Conservation (phyloP, 2,113 vertebrate genomes). For the Sigmodon hispidus region DNA sequence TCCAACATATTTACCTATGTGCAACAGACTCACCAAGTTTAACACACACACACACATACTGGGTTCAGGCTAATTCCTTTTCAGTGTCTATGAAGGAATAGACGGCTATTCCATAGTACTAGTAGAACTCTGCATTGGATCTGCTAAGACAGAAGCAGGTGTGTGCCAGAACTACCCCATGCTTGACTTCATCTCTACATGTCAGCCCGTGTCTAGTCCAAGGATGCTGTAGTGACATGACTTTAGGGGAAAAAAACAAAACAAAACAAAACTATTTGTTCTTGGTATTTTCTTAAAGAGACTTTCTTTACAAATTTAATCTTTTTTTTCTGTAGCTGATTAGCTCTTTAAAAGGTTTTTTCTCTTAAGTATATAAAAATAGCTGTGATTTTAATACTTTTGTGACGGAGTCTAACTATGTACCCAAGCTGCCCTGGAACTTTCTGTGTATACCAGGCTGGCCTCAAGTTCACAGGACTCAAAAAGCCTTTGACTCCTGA, state of each 20-base stretch:
- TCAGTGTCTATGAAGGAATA: neutral
- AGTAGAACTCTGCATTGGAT: neutral
- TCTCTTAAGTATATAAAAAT: neutral
- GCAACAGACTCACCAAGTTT: neutral
- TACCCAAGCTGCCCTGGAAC: neutral
- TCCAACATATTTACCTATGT: neutral
- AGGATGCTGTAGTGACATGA: neutral
- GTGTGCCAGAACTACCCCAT: neutral
- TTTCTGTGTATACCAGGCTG: neutral
- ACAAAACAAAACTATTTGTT: neutral
- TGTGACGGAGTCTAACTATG: neutral
- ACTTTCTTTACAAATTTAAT: slow-evolving; percentile 16
- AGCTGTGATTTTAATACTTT: neutral
- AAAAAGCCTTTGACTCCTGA: neutral
- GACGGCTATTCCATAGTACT: neutral
- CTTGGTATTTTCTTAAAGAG: slow-evolving; percentile 18
- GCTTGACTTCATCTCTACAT: neutral
- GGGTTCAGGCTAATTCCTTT: neutral
- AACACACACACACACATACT: no score
- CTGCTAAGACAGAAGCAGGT: neutral
- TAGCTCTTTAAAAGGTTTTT: slow-evolving; percentile 1
- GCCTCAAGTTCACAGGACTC: neutral
- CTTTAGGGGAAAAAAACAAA: neutral
- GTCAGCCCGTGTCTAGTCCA: neutral
- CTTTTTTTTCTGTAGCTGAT: neutral